Base-by-base conservation (phyloP, 2,797 vertebrate genomes). In the Rhynchotus rufescens region DNA sequence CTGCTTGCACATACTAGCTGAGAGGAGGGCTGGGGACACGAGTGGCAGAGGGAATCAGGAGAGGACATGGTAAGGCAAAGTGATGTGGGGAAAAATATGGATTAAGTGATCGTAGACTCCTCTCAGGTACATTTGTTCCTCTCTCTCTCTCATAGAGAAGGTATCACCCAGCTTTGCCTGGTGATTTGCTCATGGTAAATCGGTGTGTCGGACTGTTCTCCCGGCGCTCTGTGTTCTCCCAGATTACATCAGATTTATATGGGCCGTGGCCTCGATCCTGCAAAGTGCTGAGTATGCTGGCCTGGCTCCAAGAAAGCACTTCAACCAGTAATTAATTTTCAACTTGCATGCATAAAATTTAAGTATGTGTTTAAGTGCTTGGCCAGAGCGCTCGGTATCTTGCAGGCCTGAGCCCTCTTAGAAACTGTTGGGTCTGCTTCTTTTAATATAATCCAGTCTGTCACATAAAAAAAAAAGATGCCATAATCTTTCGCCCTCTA, bases 261-360 rank as follows among this genome's bases (percentile, higher is more conserved):
- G 85, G 85, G 30, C 12, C 3, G 51, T 0, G 0, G 65, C 61
- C 88, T 89, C 9, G 5, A 72, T 93, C 80, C 54, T 87, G 92
- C 57, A 66, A 92, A 76, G n/a, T 10, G 51, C 76, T 79, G 62
- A 66, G 28, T 44, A 36, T 54, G 4, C 76, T 94, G 96, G 95
- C 80, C 57, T 79, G 84, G 49, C 54, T 84, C 94, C 96, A 94
- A 80, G 59, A 94, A 92, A 96, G 88, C 92, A 94, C 92, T 96
- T 96, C 86, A 95, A 56, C 61, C 59, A 71, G 80, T 92, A 93
- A 94, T 96, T 95, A 94, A 93, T 95, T 96, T 94, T 86, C 88
- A 92, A 54, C 93, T 88, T 88, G 82, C 90, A 82, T 75, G 30
- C 77, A 78, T 96, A 96, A 95, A 95, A 94, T 92, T 84, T 89